These are phyloP conservation scores for Choloepus hoffmanni DNA, from an alignment of 2,113 vertebrate species.

Conservation along the genomic window DNA sequence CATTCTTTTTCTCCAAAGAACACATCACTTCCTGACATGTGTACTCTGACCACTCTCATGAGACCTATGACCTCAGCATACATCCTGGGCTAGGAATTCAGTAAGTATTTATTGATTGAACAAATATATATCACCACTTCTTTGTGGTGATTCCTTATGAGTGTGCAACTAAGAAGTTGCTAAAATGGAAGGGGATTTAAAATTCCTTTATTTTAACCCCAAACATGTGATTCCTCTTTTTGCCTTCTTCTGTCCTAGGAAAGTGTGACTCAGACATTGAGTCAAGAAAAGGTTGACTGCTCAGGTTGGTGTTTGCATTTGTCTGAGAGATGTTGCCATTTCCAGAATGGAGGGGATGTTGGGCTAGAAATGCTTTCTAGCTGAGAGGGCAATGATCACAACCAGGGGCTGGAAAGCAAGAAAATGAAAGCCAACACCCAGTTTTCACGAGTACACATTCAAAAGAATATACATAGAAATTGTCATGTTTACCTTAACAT, in stretches of 20 bases:
- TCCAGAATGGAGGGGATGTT: neutral
- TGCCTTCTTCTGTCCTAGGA: neutral
- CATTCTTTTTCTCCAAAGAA: neutral
- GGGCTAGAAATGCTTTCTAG: neutral
- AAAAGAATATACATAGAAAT: neutral
- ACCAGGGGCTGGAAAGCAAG: neutral
- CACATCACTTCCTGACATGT: neutral
- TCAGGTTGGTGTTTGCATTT: neutral
- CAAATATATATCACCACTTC: neutral
- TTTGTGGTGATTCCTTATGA: neutral
- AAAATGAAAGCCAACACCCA: neutral
- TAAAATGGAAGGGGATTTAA: neutral
- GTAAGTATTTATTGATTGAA: neutral
- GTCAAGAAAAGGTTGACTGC: neutral
- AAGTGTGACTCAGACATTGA: neutral
- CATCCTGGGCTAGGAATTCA: neutral
- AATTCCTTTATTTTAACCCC: neutral
- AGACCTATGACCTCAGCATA: neutral
- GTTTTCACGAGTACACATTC: neutral
- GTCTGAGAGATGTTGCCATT: neutral
- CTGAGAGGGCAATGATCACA: neutral
- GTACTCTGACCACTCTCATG: neutral
- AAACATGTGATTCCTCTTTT: neutral
- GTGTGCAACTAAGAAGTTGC: neutral
- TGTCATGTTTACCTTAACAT: neutral